Conservation (phyloP, 2,888 invertebrate genomes). For the Leucania comma region DNA sequence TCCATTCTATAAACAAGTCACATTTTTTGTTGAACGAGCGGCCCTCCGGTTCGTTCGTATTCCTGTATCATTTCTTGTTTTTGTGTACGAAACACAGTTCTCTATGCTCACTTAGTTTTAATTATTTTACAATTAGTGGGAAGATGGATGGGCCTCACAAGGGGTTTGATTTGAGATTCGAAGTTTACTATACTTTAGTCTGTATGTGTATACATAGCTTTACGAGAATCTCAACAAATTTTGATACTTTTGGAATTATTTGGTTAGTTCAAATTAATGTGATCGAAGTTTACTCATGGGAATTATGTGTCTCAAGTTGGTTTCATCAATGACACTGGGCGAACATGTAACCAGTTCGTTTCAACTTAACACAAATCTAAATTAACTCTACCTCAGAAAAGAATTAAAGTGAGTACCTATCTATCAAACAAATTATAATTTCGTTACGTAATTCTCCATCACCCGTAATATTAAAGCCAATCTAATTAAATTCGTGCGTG, state of each 20-base stretch:
- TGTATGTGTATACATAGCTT: conserved; percentile 20
- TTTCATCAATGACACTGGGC: background rate
- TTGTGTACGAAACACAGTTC: conserved; percentile 65
- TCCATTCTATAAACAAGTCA: conserved; percentile 64
- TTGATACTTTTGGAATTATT: conserved; percentile 37
- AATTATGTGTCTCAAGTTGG: background rate
- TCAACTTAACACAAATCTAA: conserved; percentile 11
- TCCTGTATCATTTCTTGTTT: conserved; percentile 64
- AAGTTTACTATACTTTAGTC: conserved; percentile 68
- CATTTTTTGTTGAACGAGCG: conserved; percentile 53
- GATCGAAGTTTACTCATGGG: conserved; percentile 2
- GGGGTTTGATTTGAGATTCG: conserved; percentile 73
- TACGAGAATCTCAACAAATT: conserved; percentile 12
- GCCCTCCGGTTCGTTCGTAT: conserved; percentile 55
- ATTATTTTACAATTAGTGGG: conserved; percentile 82
- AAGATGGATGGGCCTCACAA: conserved; percentile 77
- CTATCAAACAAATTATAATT: conserved; percentile 47
- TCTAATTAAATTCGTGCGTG: conserved; percentile 83
- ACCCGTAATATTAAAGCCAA: conserved; percentile 70
- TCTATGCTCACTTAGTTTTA: conserved; percentile 77
- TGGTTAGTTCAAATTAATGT: conserved; percentile 15
- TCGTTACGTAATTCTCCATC: conserved; percentile 65
- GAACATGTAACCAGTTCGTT: background rate
- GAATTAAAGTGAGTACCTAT: conserved; percentile 14
- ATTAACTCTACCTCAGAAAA: conserved; percentile 20